phyloP scores from a whole-genome alignment of 2,888 invertebrate species.

The Thumatha senex region DNA sequence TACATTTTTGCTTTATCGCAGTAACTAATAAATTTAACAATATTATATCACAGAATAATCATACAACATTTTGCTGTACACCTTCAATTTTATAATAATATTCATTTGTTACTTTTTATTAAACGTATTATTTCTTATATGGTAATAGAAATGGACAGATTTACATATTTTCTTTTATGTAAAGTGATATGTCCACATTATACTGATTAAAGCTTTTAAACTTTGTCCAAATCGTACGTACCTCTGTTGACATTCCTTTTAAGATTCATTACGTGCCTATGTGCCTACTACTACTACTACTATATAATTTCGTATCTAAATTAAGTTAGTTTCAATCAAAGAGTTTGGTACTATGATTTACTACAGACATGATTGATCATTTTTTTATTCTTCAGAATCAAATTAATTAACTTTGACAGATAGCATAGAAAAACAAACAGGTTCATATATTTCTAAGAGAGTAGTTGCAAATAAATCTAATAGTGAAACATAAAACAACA shows the following conservation, averaged over 20 bases:
- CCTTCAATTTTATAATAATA: slow-evolving; percentile 52
- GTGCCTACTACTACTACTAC: too few relatives aligned
- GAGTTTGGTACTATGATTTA: slow-evolving; percentile 12
- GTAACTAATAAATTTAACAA: slow-evolving; percentile 55
- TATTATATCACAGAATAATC: slow-evolving; percentile 70
- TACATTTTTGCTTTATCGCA: slow-evolving; percentile 46
- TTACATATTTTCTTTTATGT: slow-evolving; percentile 40
- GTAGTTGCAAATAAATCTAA: slow-evolving; percentile 57
- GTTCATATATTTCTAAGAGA: slow-evolving; percentile 39
- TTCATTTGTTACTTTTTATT: neutral
- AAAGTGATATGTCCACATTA: slow-evolving; percentile 66
- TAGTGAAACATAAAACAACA: slow-evolving; percentile 54
- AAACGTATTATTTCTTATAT: neutral
- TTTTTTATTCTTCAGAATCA: slow-evolving; percentile 26
- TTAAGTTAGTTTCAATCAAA: slow-evolving; percentile 8
- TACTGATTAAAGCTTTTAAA: slow-evolving; percentile 65
- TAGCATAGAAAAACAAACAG: slow-evolving; percentile 42
- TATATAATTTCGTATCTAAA: too few relatives aligned
- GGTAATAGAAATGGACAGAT: slow-evolving; percentile 51
- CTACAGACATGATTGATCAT: slow-evolving; percentile 8
- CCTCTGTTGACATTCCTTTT: slow-evolving; percentile 23
- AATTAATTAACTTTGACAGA: slow-evolving; percentile 36
- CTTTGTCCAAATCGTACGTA: slow-evolving; percentile 42
- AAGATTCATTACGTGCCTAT: neutral
- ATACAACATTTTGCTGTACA: slow-evolving; percentile 58